Percentiles rank a stretch among this genome's conserved stretches.
These are phyloP conservation scores for Leptinotarsa lineolata DNA, from an alignment of 1,140 invertebrate genomes.

Conservation along the genomic window DNA sequence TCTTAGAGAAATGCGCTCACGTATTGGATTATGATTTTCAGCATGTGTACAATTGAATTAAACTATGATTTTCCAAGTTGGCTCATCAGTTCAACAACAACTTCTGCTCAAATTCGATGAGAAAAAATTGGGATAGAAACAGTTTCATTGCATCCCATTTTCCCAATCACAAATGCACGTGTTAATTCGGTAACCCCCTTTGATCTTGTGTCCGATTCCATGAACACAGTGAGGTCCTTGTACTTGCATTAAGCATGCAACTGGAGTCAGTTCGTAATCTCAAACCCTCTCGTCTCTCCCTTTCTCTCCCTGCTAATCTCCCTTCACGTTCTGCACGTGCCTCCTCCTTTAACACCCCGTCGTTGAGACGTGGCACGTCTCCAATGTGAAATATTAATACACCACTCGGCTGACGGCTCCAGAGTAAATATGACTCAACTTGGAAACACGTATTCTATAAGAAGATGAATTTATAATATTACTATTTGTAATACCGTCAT, in stretches of 20 bases:
- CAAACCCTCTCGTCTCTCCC: background rate
- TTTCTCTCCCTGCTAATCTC: background rate
- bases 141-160: background rate
- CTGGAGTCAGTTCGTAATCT: background rate
- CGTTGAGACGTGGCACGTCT: conserved; percentile 23
- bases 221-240: background rate
- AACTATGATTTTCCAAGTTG: too few species aligned
- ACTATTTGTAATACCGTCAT: conserved; percentile 29
- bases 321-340: conserved; percentile 11
- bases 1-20: too few species aligned
- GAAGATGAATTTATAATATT: conserved; percentile 34
- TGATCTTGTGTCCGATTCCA: conserved; percentile 1
- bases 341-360: conserved; percentile 17
- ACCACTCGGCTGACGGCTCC: background rate
- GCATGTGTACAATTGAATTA: too few species aligned
- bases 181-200: background rate
- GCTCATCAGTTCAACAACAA: too few species aligned
- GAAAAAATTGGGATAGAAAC: too few species aligned
- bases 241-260: background rate
- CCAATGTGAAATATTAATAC: conserved; percentile 35
- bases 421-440: conserved; percentile 21
- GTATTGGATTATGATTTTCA: too few species aligned
- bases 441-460: conserved; percentile 36
- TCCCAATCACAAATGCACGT: background rate
- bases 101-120: too few species aligned